Percentiles rank a stretch among this genome's conserved stretches.
Conservation (phyloP, 2,888 invertebrate genomes). For the Apotomis betuletana region DNA sequence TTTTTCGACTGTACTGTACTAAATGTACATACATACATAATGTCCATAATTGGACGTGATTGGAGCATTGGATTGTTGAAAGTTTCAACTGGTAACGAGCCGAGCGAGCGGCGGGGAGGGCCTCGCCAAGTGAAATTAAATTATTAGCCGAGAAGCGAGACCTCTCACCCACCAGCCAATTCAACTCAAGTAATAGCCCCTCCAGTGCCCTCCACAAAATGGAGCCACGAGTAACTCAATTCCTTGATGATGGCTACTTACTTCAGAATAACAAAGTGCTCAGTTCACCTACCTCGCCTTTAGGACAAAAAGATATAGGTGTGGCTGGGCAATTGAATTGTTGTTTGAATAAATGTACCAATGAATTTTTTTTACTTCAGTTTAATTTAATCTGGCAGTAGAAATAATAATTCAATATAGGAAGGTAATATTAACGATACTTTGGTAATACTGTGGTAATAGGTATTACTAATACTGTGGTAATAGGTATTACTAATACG, state of each 20-base stretch:
- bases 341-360: no score
- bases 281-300: slow-evolving; percentile 25
- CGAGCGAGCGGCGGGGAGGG: slow-evolving; percentile 20
- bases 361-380: no score
- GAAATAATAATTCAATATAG: no score
- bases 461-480: no score
- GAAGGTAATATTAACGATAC: no score
- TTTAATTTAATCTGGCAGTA: no score
- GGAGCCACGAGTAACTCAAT: slow-evolving; percentile 41
- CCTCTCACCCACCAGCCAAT: slow-evolving; percentile 44
- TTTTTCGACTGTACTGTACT: no score
- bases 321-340: no score
- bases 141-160: slow-evolving; percentile 48
- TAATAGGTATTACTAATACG: no score
- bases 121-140: slow-evolving; percentile 53
- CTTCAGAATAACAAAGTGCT: slow-evolving; percentile 39
- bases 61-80: slow-evolving; percentile 15
- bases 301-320: slow-evolving; percentile 8
- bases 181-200: slow-evolving; percentile 44
- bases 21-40: background rate
- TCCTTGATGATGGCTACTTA: slow-evolving; percentile 40
- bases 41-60: slow-evolving; percentile 9
- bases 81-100: slow-evolving; percentile 26
- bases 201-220: slow-evolving; percentile 39
- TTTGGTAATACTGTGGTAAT: no score